Conservation (phyloP, 1,140 invertebrate species). For the Drosophila arizonae region DNA sequence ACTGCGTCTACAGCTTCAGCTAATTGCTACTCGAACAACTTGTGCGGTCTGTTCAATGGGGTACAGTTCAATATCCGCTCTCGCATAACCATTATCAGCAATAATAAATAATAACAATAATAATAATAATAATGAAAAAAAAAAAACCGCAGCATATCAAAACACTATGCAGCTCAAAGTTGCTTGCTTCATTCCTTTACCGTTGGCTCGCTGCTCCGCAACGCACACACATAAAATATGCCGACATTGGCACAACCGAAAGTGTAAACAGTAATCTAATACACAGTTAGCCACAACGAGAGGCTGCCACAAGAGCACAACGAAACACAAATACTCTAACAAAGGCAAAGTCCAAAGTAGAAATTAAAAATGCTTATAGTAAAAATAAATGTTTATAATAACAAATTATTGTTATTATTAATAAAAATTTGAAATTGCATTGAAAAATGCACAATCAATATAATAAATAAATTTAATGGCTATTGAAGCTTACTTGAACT, state of each 20-base stretch:
- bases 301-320: background rate
- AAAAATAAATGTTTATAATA: too few relatives aligned
- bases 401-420: too few relatives aligned
- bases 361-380: too few relatives aligned
- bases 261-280: constrained; percentile 65
- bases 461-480: too few relatives aligned
- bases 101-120: constrained; percentile 38
- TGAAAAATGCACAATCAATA: too few relatives aligned
- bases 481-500: too few relatives aligned
- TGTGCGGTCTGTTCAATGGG: constrained; percentile 24
- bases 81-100: constrained; percentile 27
- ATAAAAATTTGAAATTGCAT: too few relatives aligned
- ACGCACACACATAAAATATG: constrained; percentile 33
- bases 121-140: constrained; percentile 10
- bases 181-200: constrained; percentile 9
- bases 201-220: background rate
- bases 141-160: constrained; percentile 47
- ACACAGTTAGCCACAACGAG: constrained; percentile 23
- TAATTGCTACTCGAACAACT: constrained; percentile 68
- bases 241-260: constrained; percentile 45
- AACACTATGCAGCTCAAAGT: constrained; percentile 43
- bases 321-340: constrained; percentile 24
- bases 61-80: constrained; percentile 56
- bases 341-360: too few relatives aligned
- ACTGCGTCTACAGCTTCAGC: constrained; percentile 19